These are phyloP conservation scores for Coremacera marginata DNA, from an alignment of 2,888 invertebrate genomes.

Conservation along the genomic window DNA sequence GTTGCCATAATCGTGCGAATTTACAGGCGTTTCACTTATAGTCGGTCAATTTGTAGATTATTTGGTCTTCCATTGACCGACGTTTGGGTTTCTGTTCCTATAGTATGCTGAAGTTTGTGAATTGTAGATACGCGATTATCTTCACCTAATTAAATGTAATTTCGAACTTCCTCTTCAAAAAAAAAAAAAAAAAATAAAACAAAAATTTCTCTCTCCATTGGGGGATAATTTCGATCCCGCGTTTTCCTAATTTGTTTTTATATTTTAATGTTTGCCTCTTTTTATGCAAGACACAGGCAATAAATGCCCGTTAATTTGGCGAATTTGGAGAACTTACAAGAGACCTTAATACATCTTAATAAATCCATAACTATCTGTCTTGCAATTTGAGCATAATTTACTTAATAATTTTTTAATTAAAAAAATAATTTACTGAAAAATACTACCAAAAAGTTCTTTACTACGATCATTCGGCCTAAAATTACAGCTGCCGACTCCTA, in stretches of 20 bases:
- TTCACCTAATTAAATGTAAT: slow-evolving; percentile 64
- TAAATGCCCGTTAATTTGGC: too few species aligned
- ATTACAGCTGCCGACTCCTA: too few species aligned
- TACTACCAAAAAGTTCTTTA: too few species aligned
- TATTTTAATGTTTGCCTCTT: neutral
- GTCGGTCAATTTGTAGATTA: slow-evolving; percentile 17
- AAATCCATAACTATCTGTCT: too few species aligned
- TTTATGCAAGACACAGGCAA: too few species aligned
- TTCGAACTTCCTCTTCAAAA: slow-evolving; percentile 67
- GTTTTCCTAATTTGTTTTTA: neutral
- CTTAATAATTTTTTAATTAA: too few species aligned
- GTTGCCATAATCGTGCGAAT: slow-evolving; percentile 64
- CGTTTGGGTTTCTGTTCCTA: neutral
- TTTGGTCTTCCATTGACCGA: neutral
- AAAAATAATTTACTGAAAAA: too few species aligned
- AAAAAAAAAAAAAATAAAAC: slow-evolving; percentile 54
- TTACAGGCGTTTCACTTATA: slow-evolving; percentile 34
- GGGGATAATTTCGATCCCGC: slow-evolving; percentile 18
- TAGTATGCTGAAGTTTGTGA: slow-evolving; percentile 10
- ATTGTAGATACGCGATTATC: slow-evolving; percentile 34
- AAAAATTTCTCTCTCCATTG: neutral
- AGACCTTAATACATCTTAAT: too few species aligned
- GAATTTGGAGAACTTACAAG: too few species aligned
- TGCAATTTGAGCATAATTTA: too few species aligned
- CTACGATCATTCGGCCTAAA: too few species aligned